Evolutionary conservation across 2,888 invertebrate species (phyloP), one percentile per base, ranked within the genome.

Genomic region (Poecilus cupreus): DNA sequence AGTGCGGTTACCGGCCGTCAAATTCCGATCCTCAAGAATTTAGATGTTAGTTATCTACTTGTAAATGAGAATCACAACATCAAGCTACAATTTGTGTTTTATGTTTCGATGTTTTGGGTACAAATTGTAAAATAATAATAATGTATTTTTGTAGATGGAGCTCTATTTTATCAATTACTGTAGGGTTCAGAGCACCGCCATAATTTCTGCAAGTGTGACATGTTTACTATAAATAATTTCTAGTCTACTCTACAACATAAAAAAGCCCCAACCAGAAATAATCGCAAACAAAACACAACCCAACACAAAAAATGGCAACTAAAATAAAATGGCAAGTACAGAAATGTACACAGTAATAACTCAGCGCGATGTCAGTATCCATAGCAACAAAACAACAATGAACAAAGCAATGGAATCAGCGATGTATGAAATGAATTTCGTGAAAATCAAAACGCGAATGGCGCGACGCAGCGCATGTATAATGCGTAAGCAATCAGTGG

Each of bases 401-500:
- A 75, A 49, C 32, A 75, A 51, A 75, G 49, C 72, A 76, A 20
- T 57, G 57, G 57, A 76, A 26, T 70, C 79, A 79, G 10, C 51
- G 68, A 79, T 26, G 68, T 70, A 79, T 79, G 79, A 79, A 79
- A 79, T 79, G 79, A 79, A 79, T 79, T 68, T 68, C 49, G 79
- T 37, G 46, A 68, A 79, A 79, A 79, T 79, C 79, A 68, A 70
- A 57, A 70, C 70, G 22, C 77, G 60, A 77, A 57, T 57, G 60
- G 43, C 20, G 22, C 10, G 43, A 3, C 22, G 60, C 54, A 37
- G 79, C 51, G 37, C 88, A 89, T 89, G 88, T 89, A 89, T 89
- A 89, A 89, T 89, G 88, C 87, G 89, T 89, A 88, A 89, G 89
- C 88, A 88, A 88, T 88, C 88, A 88, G 64, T 72, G 72, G 22